These are phyloP conservation scores for Cetoscarus ocellatus DNA, from an alignment of 2,797 vertebrate species.

Conservation along the genomic window DNA sequence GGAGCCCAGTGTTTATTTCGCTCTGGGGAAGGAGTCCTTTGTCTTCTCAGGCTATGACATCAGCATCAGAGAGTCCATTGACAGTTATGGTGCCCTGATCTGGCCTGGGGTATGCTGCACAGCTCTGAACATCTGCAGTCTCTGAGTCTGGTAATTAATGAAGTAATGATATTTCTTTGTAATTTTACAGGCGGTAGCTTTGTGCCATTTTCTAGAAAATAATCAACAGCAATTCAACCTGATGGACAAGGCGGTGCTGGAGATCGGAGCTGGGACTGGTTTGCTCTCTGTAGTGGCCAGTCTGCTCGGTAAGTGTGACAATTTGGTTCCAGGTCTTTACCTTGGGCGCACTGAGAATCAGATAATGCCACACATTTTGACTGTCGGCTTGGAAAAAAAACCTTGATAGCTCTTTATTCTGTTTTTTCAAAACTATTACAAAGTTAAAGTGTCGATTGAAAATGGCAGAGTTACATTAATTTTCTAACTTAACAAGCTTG, in stretches of 20 bases:
- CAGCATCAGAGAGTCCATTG: constrained; percentile 90
- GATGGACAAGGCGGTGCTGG: constrained; percentile 88
- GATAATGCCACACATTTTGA: too few species aligned
- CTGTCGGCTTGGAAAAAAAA: too few species aligned
- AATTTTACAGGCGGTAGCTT: constrained; percentile 86
- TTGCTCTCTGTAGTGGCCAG: constrained; percentile 93
- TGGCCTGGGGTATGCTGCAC: constrained; percentile 89
- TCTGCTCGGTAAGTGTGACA: constrained; percentile 87
- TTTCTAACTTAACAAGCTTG: too few species aligned
- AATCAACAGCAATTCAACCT: constrained; percentile 89
- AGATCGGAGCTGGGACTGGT: constrained; percentile 95
- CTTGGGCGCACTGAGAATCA: too few species aligned
- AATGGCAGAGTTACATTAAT: too few species aligned
- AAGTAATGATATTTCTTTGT: not conserved
- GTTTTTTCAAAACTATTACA: too few species aligned
- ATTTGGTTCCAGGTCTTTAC: not conserved
- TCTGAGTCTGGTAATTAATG: not conserved
- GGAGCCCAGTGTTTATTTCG: constrained; percentile 83
- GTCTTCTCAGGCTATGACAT: constrained; percentile 88
- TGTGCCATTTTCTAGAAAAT: constrained; percentile 93
- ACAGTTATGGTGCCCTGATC: constrained; percentile 89
- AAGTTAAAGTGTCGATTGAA: too few species aligned
- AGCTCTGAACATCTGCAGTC: not conserved
- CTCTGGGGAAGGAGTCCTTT: constrained; percentile 88
- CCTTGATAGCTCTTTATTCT: too few species aligned